Base-by-base conservation (phyloP, 2,113 vertebrate genomes). In the Nerophis lumbriciformis region DNA sequence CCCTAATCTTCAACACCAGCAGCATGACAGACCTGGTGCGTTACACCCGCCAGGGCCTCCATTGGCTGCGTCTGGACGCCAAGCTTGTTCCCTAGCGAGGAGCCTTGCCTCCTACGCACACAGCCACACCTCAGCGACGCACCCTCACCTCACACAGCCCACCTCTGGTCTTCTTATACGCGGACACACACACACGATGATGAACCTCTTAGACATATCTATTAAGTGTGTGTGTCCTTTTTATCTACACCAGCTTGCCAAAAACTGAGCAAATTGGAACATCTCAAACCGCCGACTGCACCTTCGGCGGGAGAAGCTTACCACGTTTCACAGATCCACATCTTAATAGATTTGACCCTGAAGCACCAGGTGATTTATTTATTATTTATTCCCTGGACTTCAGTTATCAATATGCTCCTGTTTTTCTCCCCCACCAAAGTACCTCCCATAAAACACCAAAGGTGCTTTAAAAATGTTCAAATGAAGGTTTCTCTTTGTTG, bases 21-120 rank as follows among this genome's bases (percentile, higher is more conserved):
- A 94, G 93, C 84, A 99, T 99, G 96, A 96, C 94, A 65, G 97
- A 99, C 76, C 92, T 99, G 79, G 95, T 98, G 87, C 95, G 94
- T 52, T 99, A 94, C 81, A 96, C 95, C 8, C 94, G 97, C 21
- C 97, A 99, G 90, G 97, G 97, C 73, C 90, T 99, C 39, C 95
- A 98, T 75, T 99, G 97, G 97, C 90, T 99, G 73, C 94, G 97
- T 68, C 91, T 94, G 72, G 97, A 99, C 63, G 93, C 96, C 80
- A 98, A 97, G 85, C 91, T 91, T 68, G 85, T 85, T 59, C 80
- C 90, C 70, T 90, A 89, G 81, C 82, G 15, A 83, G 73, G 65
- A 78, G 61, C 55, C 4, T 4, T 53, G 39, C 58, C 81, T 60
- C 71, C 75, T 74, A 58, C 71, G 65, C 57, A 37, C 65, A 59